phyloP scores from a whole-genome alignment of 2,797 vertebrate species.

The Limnodromus scolopaceus region DNA sequence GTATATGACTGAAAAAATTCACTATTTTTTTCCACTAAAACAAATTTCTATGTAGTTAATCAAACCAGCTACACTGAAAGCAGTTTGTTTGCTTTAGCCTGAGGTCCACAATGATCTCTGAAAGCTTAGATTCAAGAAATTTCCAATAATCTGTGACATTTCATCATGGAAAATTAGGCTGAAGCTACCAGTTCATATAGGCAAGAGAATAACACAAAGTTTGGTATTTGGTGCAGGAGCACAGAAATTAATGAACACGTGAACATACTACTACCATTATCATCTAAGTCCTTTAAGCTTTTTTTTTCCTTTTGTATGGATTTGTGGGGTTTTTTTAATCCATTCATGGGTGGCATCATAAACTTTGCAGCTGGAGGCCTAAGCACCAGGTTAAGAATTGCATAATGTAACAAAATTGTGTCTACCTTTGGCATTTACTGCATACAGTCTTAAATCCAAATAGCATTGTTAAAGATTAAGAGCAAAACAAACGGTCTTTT shows the following conservation, averaged over 20 bases:
- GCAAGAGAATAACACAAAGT: background rate
- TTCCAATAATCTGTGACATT: background rate
- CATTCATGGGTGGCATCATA: background rate
- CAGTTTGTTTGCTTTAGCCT: background rate
- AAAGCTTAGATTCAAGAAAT: background rate
- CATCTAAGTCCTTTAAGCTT: background rate
- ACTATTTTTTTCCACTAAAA: background rate
- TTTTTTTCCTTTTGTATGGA: background rate
- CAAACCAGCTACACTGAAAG: background rate
- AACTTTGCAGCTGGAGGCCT: background rate
- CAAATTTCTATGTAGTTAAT: background rate
- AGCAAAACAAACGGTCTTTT: conserved; percentile 55
- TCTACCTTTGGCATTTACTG: conserved; percentile 2
- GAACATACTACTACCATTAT: background rate
- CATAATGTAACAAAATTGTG: background rate
- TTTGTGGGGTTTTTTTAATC: background rate
- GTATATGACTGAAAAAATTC: background rate
- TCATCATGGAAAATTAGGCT: background rate
- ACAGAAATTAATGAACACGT: background rate
- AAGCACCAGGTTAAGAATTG: background rate
- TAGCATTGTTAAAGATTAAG: conserved; percentile 43
- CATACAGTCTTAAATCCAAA: conserved; percentile 8
- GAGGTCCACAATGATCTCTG: background rate
- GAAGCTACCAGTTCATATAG: background rate
- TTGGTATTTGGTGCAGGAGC: background rate